A percentile compares a stretch with the other conserved stretches of the same genome.
Evolutionary conservation across 1,140 invertebrate genomes (phyloP).

Genomic region (Drosophila elegans): DNA sequence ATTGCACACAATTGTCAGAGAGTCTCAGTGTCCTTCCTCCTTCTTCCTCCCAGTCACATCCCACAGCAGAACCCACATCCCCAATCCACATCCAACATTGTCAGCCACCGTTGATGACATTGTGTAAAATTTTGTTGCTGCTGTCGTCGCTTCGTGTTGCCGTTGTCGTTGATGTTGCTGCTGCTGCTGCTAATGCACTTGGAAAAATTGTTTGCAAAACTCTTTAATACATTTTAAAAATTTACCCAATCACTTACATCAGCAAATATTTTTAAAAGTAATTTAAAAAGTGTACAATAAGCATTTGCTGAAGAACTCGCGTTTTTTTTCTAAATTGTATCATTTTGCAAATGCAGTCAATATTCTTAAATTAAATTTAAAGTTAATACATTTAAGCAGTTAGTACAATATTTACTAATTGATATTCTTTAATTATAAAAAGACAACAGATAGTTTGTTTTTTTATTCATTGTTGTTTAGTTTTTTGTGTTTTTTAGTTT

Average conservation of each 20-base stretch:
- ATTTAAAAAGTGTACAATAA: neutral
- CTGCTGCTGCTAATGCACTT: constrained; percentile 14
- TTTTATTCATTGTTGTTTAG: too few relatives aligned
- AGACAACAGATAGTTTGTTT: too few relatives aligned
- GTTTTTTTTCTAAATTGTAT: neutral
- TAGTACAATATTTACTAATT: too few relatives aligned
- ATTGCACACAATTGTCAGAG: constrained; percentile 72
- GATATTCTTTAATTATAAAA: too few relatives aligned
- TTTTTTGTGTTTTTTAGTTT: too few relatives aligned
- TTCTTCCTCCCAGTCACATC: neutral
- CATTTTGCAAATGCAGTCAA: neutral
- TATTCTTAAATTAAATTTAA: too few relatives aligned
- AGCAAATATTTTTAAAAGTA: too few relatives aligned
- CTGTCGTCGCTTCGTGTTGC: constrained; percentile 43
- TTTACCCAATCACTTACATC: neutral
- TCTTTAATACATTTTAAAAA: neutral
- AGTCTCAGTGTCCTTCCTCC: constrained; percentile 25
- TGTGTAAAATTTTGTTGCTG: constrained; percentile 80
- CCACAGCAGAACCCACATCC: neutral
- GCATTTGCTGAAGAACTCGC: neutral
- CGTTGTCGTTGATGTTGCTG: constrained; percentile 30
- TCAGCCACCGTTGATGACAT: constrained; percentile 78
- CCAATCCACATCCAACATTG: constrained; percentile 57
- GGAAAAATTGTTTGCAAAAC: neutral
- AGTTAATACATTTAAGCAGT: too few relatives aligned